Evolutionary conservation across 2,113 vertebrate species (phyloP).

Genomic region (Rhinoderma darwinii): DNA sequence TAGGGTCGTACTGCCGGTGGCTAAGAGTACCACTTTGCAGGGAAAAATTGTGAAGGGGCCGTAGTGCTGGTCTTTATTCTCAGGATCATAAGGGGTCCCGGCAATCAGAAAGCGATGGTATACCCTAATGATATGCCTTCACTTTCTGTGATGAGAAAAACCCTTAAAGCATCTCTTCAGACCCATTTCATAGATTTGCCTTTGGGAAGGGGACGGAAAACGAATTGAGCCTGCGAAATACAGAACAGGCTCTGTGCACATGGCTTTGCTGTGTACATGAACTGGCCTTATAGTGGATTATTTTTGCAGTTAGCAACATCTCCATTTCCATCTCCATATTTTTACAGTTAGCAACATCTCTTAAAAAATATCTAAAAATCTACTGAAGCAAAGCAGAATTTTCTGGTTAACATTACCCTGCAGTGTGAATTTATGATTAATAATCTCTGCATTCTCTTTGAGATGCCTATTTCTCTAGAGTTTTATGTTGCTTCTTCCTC

Average conservation of each 20-base stretch:
- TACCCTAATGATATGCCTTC: too few species aligned
- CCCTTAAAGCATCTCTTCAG: neutral
- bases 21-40: too few species aligned
- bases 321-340: too few species aligned
- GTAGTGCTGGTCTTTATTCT: too few species aligned
- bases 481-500: neutral
- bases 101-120: too few species aligned
- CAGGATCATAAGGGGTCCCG: too few species aligned
- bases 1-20: too few species aligned
- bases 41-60: too few species aligned
- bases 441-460: neutral
- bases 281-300: neutral
- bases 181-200: neutral
- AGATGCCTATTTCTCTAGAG: slow-evolving; percentile 18
- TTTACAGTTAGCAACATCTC: neutral
- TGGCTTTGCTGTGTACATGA: neutral
- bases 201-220: neutral
- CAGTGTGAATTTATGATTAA: slow-evolving; percentile 32
- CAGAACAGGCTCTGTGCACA: neutral
- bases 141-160: too few species aligned
- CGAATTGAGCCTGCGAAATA: neutral
- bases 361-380: neutral
- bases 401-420: slow-evolving; percentile 13
- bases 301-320: neutral
- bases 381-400: neutral